Conservation (phyloP, 2,797 vertebrate genomes). For the Crossoptilon crossoptilon region DNA sequence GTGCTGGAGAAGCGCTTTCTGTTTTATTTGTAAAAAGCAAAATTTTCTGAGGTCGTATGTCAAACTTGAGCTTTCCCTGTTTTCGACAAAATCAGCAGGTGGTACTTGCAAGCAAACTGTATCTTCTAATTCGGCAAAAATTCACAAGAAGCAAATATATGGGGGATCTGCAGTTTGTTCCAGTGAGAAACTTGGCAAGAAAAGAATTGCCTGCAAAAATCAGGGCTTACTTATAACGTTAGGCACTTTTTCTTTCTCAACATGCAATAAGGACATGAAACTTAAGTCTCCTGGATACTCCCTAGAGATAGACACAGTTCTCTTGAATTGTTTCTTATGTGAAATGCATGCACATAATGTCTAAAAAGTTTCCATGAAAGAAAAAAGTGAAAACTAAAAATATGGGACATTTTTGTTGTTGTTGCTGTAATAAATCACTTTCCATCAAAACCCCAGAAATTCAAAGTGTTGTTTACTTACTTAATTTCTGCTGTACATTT, state of each 20-base stretch:
- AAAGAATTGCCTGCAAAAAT: slow-evolving; percentile 4
- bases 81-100: slow-evolving; percentile 48
- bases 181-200: slow-evolving; percentile 56
- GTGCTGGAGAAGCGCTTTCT: not conserved
- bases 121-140: slow-evolving; percentile 39
- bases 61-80: slow-evolving; percentile 8
- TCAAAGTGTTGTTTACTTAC: slow-evolving; percentile 3
- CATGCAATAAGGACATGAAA: slow-evolving; percentile 17
- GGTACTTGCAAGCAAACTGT: slow-evolving; percentile 1
- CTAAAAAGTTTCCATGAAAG: not conserved
- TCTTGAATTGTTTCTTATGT: not conserved
- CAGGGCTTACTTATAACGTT: slow-evolving; percentile 3
- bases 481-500: slow-evolving; percentile 45
- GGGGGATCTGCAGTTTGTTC: slow-evolving; percentile 18
- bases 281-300: not conserved
- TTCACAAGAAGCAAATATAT: slow-evolving; percentile 13
- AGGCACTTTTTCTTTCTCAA: not conserved
- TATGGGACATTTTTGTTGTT: not conserved
- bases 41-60: not conserved
- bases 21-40: not conserved
- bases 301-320: slow-evolving; percentile 11
- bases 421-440: not conserved
- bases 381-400: not conserved
- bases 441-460: not conserved
- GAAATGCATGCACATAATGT: not conserved